phyloP scores from a whole-genome alignment of 92 coral and sea anemone genomes.

The Porites evermanni region DNA sequence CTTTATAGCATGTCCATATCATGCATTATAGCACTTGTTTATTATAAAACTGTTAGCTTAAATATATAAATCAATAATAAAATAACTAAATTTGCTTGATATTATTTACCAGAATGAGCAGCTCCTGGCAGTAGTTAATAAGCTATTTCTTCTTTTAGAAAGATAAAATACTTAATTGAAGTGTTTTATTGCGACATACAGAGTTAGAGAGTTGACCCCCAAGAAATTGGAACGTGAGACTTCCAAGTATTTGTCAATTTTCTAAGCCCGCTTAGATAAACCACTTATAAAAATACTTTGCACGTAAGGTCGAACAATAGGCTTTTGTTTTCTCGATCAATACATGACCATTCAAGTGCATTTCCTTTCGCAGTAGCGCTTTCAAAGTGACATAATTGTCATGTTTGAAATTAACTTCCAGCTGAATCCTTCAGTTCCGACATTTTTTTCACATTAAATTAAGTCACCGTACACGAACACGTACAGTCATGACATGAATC shows the following conservation, averaged over 20 bases:
- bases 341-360: background rate
- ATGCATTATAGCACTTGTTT: background rate
- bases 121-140: no score
- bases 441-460: background rate
- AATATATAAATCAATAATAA: no score
- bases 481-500: background rate
- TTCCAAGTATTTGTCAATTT: background rate
- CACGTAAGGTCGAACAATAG: constrained; percentile 1
- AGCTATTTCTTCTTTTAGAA: no score
- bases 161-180: no score
- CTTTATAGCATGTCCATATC: constrained; percentile 28
- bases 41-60: background rate
- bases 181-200: no score
- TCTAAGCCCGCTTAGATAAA: background rate
- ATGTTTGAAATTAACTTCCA: constrained; percentile 1
- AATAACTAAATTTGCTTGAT: no score
- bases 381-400: background rate
- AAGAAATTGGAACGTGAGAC: no score
- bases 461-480: background rate
- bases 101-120: no score
- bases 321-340: constrained; percentile 2
- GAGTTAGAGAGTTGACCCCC: no score
- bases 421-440: background rate
- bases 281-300: constrained; percentile 12
- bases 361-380: constrained; percentile 10